These are phyloP conservation scores for Frankliniella fusca DNA, from an alignment of 2,888 invertebrate species.

Conservation along the genomic window DNA sequence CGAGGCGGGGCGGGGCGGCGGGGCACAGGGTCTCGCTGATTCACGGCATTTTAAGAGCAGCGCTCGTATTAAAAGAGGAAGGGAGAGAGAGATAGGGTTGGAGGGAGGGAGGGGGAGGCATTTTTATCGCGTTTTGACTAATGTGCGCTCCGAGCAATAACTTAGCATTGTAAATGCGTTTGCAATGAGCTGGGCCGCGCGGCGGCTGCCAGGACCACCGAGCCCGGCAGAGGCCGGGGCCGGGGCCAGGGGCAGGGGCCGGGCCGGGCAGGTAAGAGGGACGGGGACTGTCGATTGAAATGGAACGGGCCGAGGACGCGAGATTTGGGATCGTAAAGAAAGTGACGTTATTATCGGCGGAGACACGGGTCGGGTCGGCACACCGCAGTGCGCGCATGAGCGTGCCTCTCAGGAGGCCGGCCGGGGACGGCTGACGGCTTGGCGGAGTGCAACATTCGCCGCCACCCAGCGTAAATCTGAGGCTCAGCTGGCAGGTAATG, in stretches of 20 bases:
- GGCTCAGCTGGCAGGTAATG: background rate
- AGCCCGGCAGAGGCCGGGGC: background rate
- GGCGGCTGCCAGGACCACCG: no score
- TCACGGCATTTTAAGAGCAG: no score
- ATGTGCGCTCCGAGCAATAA: no score
- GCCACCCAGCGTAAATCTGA: background rate
- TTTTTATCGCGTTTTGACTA: no score
- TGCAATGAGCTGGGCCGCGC: no score
- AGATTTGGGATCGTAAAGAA: background rate
- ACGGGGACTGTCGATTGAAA: background rate
- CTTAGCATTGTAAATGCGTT: no score
- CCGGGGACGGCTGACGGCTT: no score
- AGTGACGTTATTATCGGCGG: background rate
- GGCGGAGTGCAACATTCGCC: background rate
- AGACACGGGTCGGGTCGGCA: no score
- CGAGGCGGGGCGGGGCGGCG: background rate
- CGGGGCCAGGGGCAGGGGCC: background rate
- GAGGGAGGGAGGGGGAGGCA: background rate
- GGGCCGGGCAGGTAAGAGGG: background rate
- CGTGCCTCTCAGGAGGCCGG: background rate
- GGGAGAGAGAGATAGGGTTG: background rate
- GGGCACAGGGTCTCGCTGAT: no score
- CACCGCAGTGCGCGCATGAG: no score
- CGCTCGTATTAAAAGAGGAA: background rate
- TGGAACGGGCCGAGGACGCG: background rate